Base-by-base conservation (phyloP, 2,113 vertebrate species). In the Odontophorus gujanensis region DNA sequence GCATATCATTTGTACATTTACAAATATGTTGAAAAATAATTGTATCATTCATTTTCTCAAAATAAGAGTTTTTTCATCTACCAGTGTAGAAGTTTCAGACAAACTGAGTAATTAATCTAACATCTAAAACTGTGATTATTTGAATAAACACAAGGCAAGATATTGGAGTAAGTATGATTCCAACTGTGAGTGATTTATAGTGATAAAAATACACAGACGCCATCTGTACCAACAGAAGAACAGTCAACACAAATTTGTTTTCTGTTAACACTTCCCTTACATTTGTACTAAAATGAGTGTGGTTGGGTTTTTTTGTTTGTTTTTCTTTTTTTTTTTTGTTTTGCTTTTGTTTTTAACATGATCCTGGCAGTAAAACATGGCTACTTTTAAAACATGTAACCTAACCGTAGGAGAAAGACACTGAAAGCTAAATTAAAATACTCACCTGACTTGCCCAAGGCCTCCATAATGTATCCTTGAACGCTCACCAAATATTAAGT, bases 201-300 rank as follows among this genome's bases (percentile, higher is more conserved):
- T 96, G 96, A 96, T 96, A 96, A 95, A 96, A 96, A 96, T 96
- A 94, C 92, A 95, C 94, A 96, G 95, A 96, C 95, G 94, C 94
- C 92, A 96, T 95, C 94, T 96, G 96, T 96, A 96, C 86, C 94
- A 94, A 93, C 84, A 96, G 96, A 95, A 96, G 94, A 96, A 87
- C 92, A 50, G 86, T 81, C 89, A 15, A 91, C 89, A 87, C 82
- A 84, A 86, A 93, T 87, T 81, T 85, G 83, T 94, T 81, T 94
- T 75, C 45, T 48, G 67, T 53, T 76, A 94, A 96, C 95, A 92
- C 91, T 90, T 93, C 53, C 69, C 74, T 81, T 92, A 90, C 92
- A 95, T 81, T 95, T 95, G 22, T 42, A 78, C 58, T 69, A 81
- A 75, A 96, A 87, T 17, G 17, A 89, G 66, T 1, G 9, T 77